Evolutionary conservation across 64 coral and sea anemone genomes (phyloP).

Genomic region (Actinia tenebrosa): DNA sequence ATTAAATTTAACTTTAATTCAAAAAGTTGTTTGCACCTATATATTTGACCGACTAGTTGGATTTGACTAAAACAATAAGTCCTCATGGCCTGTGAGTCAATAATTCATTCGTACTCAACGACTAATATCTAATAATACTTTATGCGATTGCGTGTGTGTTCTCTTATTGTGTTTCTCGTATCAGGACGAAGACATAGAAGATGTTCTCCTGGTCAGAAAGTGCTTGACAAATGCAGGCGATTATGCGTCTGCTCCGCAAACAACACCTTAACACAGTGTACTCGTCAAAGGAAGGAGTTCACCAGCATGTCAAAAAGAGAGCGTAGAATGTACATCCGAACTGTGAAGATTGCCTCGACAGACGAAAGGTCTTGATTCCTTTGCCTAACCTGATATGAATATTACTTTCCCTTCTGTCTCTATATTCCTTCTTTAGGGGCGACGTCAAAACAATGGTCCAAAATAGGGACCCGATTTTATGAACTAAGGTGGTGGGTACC

Average conservation of each 20-base stretch:
- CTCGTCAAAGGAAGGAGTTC: slow-evolving; percentile 31
- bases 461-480: too few species aligned
- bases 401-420: not conserved
- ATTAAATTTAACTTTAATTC: too few species aligned
- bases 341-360: not conserved
- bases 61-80: too few species aligned
- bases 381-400: not conserved
- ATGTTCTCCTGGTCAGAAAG: not conserved
- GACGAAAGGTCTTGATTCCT: not conserved
- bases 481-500: too few species aligned
- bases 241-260: not conserved
- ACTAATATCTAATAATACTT: too few species aligned
- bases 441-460: too few species aligned
- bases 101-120: too few species aligned
- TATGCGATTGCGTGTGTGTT: not conserved
- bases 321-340: slow-evolving; percentile 15
- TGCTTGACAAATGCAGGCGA: not conserved
- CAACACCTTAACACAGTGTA: not conserved
- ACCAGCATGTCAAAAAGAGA: slow-evolving; percentile 29
- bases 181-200: not conserved
- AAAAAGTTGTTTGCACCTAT: too few species aligned
- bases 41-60: too few species aligned
- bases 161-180: not conserved
- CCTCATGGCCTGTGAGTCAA: too few species aligned
- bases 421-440: not conserved